Conservation (phyloP, 2,888 invertebrate genomes). For the Drosophila aldrichi region DNA sequence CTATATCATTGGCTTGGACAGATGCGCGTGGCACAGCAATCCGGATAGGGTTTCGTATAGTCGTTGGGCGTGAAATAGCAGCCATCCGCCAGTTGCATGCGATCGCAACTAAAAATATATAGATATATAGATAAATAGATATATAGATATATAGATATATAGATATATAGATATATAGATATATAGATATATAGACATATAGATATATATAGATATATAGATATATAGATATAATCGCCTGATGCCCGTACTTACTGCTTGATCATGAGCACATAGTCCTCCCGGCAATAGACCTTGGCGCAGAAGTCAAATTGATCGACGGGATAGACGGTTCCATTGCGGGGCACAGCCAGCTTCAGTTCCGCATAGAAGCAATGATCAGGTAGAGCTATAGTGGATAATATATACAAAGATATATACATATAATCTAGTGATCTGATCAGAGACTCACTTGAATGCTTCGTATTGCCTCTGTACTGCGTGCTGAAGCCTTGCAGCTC, state of each 20-base stretch:
- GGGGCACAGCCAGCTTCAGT: constrained; percentile 60
- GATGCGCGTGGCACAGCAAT: constrained; percentile 57
- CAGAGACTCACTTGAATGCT: constrained; percentile 61
- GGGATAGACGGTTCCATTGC: constrained; percentile 62
- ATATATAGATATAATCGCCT: not conserved
- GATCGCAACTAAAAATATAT: constrained; percentile 65
- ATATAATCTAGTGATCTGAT: not conserved
- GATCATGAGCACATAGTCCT: constrained; percentile 77
- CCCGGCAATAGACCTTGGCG: constrained; percentile 63
- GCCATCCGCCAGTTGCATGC: constrained; percentile 41
- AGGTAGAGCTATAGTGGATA: constrained; percentile 36
- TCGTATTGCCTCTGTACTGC: constrained; percentile 71
- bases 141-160: not conserved
- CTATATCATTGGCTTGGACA: constrained; percentile 31
- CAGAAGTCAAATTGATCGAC: constrained; percentile 57
- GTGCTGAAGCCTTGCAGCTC: constrained; percentile 40
- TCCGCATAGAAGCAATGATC: constrained; percentile 72
- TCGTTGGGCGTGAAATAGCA: constrained; percentile 60
- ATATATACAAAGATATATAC: not conserved
- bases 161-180: not conserved
- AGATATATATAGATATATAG: too few relatives aligned
- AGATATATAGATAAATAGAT: not conserved
- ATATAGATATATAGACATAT: too few relatives aligned
- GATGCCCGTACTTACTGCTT: constrained; percentile 67
- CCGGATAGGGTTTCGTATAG: constrained; percentile 66